Percentiles rank a stretch among this genome's conserved stretches.
Conservation (phyloP, 2,888 invertebrate species). For the Athalia rosae region DNA sequence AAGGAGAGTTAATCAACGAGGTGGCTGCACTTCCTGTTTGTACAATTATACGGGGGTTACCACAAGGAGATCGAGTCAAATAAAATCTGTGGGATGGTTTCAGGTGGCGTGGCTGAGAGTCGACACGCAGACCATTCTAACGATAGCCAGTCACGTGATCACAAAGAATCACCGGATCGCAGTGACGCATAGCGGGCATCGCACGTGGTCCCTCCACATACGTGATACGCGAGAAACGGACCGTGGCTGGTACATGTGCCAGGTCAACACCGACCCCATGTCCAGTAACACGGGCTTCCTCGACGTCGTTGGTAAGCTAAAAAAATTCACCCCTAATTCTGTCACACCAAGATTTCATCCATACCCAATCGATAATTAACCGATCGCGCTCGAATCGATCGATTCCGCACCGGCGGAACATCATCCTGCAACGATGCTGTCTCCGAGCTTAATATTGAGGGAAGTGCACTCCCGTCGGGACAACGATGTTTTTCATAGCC, state of each 20-base stretch:
- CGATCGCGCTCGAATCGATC: no score
- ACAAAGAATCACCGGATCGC: slow-evolving; percentile 75
- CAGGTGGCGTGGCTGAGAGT: slow-evolving; percentile 76
- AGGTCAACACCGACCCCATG: slow-evolving; percentile 75
- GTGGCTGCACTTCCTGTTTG: slow-evolving; percentile 42
- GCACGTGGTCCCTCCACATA: slow-evolving; percentile 75
- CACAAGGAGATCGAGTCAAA: slow-evolving; percentile 41
- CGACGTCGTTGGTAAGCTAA: slow-evolving; percentile 74
- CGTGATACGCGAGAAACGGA: slow-evolving; percentile 74
- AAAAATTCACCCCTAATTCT: slow-evolving; percentile 6
- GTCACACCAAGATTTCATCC: not conserved
- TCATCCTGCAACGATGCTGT: no score
- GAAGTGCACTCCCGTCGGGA: no score
- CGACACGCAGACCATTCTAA: slow-evolving; percentile 75
- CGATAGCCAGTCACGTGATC: slow-evolving; percentile 75
- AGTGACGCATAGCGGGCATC: slow-evolving; percentile 73
- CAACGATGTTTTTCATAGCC: no score
- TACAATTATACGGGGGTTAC: slow-evolving; percentile 42
- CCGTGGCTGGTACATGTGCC: slow-evolving; percentile 74
- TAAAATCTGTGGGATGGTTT: slow-evolving; percentile 41
- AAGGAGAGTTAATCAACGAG: slow-evolving; percentile 36
- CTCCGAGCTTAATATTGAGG: no score
- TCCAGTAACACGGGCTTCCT: slow-evolving; percentile 75
- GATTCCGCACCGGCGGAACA: no score
- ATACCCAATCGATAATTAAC: no score